Conservation (phyloP, 2,797 vertebrate species). For the Sebastes nivosus region DNA sequence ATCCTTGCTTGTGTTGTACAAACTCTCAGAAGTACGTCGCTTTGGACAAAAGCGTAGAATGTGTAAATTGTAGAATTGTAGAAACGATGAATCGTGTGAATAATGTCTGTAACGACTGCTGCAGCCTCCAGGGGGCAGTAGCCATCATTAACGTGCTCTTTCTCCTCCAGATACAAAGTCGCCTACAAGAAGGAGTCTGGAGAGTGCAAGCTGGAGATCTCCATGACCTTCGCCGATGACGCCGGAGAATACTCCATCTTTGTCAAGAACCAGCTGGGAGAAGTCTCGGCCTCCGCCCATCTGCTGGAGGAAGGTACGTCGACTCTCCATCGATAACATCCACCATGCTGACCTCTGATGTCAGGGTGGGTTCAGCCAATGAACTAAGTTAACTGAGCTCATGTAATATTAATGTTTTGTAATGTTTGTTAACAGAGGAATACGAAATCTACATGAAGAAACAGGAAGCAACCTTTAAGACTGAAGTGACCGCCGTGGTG, state of each 20-base stretch:
- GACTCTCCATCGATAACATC: not conserved
- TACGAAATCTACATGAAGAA: conserved; percentile 91
- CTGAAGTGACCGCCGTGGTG: conserved; percentile 83
- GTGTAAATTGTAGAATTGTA: too few relatives aligned
- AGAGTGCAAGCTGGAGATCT: conserved; percentile 95
- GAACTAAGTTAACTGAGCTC: not conserved
- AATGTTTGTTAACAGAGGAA: conserved; percentile 82
- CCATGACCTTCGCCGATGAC: conserved; percentile 98
- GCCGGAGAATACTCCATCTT: conserved; percentile 95
- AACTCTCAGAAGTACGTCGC: too few relatives aligned
- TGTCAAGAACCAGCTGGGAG: conserved; percentile 91
- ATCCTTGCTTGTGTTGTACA: too few relatives aligned
- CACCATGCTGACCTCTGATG: not conserved
- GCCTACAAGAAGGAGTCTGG: conserved; percentile 89
- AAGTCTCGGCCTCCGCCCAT: conserved; percentile 88
- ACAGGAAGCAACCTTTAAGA: conserved; percentile 86
- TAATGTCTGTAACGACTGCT: not conserved
- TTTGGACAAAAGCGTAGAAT: too few relatives aligned
- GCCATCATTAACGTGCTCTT: not conserved
- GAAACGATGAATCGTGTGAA: not conserved
- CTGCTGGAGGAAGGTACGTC: conserved; percentile 93
- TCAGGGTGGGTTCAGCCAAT: not conserved
- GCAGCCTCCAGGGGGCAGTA: not conserved
- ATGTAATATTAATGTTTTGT: not conserved
- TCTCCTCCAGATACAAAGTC: conserved; percentile 82